These are phyloP conservation scores for Hyla sarda DNA, from an alignment of 2,113 vertebrate genomes.

Conservation along the genomic window DNA sequence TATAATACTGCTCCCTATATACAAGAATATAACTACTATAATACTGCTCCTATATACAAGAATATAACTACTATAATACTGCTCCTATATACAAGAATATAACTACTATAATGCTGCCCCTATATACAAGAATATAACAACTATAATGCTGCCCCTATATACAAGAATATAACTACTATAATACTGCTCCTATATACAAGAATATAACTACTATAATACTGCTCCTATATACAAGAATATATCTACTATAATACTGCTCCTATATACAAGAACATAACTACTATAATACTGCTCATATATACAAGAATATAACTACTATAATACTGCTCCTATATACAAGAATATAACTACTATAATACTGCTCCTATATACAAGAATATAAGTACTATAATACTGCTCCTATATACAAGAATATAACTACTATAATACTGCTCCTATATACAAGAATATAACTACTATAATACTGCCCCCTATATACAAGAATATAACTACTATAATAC, in stretches of 20 bases:
- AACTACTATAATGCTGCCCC: no score
- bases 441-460: slow-evolving; percentile 5
- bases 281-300: no score
- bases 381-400: not conserved
- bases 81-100: no score
- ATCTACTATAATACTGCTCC: not conserved
- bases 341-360: slow-evolving; percentile 9
- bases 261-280: no score
- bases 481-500: not conserved
- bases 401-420: not conserved
- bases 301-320: slow-evolving; percentile 1
- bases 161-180: no score
- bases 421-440: not conserved
- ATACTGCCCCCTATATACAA: not conserved
- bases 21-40: no score
- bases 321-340: not conserved
- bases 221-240: slow-evolving; percentile 1
- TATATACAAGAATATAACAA: no score
- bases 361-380: not conserved
- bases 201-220: no score
- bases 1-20: no score
- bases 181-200: not conserved
- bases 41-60: no score
- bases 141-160: no score
- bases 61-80: no score